Conservation (phyloP, 1,140 invertebrate genomes). For the Himalopsyche phryganea region DNA sequence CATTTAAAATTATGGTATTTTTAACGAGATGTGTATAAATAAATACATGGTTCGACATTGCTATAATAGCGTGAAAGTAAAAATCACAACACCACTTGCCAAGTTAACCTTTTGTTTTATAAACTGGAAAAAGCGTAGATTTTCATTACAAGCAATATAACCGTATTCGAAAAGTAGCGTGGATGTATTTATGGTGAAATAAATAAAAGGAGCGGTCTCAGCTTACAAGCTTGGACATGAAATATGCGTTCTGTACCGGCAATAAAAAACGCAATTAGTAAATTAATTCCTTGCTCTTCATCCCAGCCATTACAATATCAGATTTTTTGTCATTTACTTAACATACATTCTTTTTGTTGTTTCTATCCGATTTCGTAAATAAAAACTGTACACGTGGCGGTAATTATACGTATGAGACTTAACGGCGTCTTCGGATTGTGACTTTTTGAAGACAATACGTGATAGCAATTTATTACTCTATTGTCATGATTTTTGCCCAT, state of each 20-base stretch:
- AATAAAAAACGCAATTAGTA: constrained; percentile 35
- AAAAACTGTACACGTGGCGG: constrained; percentile 10
- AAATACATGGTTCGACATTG: too few species aligned
- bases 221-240: constrained; percentile 32
- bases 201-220: constrained; percentile 29
- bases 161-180: too few species aligned
- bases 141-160: too few species aligned
- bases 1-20: too few species aligned
- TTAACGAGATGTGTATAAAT: too few species aligned
- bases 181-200: constrained; percentile 5
- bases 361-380: constrained; percentile 17
- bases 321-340: constrained; percentile 11
- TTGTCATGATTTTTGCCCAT: too few species aligned
- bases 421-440: constrained; percentile 10
- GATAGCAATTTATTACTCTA: too few species aligned
- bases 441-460: too few species aligned
- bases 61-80: neutral
- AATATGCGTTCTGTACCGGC: constrained; percentile 20
- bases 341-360: constrained; percentile 10
- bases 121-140: neutral
- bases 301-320: constrained; percentile 17
- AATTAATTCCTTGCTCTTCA: constrained; percentile 32
- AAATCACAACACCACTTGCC: too few species aligned
- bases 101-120: neutral
- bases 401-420: constrained; percentile 13